phyloP scores from a whole-genome alignment of 2,113 vertebrate genomes.

The Oncorhynchus keta region DNA sequence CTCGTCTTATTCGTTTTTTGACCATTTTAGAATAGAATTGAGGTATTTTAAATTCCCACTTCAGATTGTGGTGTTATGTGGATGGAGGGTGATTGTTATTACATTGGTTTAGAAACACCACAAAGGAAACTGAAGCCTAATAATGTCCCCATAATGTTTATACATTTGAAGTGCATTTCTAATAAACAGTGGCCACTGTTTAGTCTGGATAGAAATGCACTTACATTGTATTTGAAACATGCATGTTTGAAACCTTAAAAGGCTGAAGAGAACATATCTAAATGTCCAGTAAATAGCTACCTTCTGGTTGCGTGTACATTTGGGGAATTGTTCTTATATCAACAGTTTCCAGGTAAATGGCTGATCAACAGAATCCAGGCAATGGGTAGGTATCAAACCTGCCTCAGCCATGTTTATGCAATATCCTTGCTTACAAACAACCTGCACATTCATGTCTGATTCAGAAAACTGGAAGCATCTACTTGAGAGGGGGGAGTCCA shows the following conservation, averaged over 20 bases:
- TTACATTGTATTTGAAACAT: neutral
- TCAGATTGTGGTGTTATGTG: neutral
- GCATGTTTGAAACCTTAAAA: neutral
- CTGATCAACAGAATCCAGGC: neutral
- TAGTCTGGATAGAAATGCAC: neutral
- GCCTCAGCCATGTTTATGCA: neutral
- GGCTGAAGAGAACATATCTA: neutral
- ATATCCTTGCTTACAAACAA: no score
- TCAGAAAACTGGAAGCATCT: conserved; percentile 12
- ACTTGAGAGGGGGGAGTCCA: conserved; percentile 34
- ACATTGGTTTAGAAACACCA: neutral
- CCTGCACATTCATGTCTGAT: neutral
- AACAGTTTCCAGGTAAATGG: neutral
- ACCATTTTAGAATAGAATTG: neutral
- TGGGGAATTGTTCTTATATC: neutral
- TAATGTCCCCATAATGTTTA: neutral
- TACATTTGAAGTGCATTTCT: neutral
- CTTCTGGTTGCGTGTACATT: neutral
- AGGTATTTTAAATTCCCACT: neutral
- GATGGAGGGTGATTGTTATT: neutral
- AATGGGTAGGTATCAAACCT: neutral
- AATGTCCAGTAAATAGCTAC: neutral
- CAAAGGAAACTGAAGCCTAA: neutral
- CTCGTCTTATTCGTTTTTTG: no score
- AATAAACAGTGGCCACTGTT: neutral